Base-by-base conservation (phyloP, 2,113 vertebrate genomes). In the Pseudorasbora parva region DNA sequence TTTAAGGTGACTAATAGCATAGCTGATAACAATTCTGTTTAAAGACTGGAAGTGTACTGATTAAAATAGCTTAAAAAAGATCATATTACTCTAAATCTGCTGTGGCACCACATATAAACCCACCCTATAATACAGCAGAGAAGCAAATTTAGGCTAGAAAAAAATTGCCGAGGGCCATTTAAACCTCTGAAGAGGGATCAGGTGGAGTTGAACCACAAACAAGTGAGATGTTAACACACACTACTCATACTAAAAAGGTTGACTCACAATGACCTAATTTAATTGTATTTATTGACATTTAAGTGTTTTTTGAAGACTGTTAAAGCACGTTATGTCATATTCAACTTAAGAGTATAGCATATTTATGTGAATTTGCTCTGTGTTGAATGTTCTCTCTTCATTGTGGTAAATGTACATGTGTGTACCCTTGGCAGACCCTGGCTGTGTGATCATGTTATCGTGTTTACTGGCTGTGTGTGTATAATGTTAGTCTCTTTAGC, bases 341-440 rank as follows among this genome's bases (percentile, higher is more conserved):
- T 37, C 2, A 33, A 27, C n/a, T 62, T 60, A 12, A 37, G 8
- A 19, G 60, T 51, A 30, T 51, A 51, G 2, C 1, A 17, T n/a
- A 23, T 56, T 19, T 27, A 37, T 68, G n/a, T 60, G 49, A 2
- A 10, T 57, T 57, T 85, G 54, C 45, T 80, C 41, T 64, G 77
- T 80, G 27, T 80, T 80, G 43, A 37, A 37, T 60, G 79, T 27
- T 54, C 8, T 30, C 9, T 25, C 15, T 37, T 64, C 5, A 25
- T 12, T 74, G 25, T 56, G 45, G 17, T 57, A 69, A 68, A 71
- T 33, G 23, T 56, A 54, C 78, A 75, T n/a, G 21, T 19, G 47
- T 75, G 56, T n/a, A 54, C 41, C 76, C n/a, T 41, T 45, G 78
- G 43, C 51, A 79, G 71, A 62, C 11, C 41, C 21, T 78, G 84